A percentile compares a stretch with the other conserved stretches of the same genome.
phyloP scores from a whole-genome alignment of 1,140 invertebrate genomes.

The Colletes latitarsis region DNA sequence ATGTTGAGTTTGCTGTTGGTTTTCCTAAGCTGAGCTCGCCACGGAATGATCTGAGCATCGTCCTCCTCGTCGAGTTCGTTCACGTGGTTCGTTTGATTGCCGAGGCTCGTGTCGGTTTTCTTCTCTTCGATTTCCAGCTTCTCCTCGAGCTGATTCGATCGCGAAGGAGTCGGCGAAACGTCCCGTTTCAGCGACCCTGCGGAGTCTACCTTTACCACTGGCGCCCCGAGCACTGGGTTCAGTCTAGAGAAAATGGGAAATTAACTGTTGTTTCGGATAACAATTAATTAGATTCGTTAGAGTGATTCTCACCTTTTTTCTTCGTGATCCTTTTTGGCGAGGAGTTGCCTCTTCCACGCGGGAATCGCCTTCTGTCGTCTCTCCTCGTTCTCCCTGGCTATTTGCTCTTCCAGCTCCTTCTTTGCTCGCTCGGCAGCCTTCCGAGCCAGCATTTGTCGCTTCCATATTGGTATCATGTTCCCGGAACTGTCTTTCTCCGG shows the following conservation, averaged over 20 bases:
- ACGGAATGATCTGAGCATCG: slow-evolving; percentile 87
- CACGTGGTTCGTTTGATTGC: slow-evolving; percentile 49
- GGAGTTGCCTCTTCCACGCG: slow-evolving; percentile 94
- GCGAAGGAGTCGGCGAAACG: slow-evolving; percentile 19
- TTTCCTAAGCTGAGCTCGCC: slow-evolving; percentile 93
- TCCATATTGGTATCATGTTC: slow-evolving; percentile 95
- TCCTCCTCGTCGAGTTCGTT: slow-evolving; percentile 81
- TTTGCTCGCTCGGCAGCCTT: slow-evolving; percentile 95
- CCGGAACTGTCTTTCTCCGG: slow-evolving; percentile 94
- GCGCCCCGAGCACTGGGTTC: slow-evolving; percentile 31
- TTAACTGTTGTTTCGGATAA: too few species aligned
- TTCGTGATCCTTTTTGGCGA: slow-evolving; percentile 90
- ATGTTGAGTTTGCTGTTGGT: slow-evolving; percentile 92
- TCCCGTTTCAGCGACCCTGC: slow-evolving; percentile 51
- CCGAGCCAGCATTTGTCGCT: slow-evolving; percentile 95
- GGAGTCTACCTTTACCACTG: slow-evolving; percentile 71
- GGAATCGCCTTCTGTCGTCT: slow-evolving; percentile 93
- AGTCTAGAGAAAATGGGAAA: slow-evolving; percentile 6
- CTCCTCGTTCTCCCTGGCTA: slow-evolving; percentile 91
- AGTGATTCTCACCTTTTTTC: slow-evolving; percentile 83
- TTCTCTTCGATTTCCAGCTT: slow-evolving; percentile 68
- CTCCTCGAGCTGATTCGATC: slow-evolving; percentile 48
- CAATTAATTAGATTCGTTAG: too few species aligned
- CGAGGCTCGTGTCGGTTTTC: slow-evolving; percentile 62
- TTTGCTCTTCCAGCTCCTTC: slow-evolving; percentile 92